Evolutionary conservation across 2,797 vertebrate genomes (phyloP), one percentile per base, ranked within the genome.

Genomic region (Ambastaia sidthimunki): DNA sequence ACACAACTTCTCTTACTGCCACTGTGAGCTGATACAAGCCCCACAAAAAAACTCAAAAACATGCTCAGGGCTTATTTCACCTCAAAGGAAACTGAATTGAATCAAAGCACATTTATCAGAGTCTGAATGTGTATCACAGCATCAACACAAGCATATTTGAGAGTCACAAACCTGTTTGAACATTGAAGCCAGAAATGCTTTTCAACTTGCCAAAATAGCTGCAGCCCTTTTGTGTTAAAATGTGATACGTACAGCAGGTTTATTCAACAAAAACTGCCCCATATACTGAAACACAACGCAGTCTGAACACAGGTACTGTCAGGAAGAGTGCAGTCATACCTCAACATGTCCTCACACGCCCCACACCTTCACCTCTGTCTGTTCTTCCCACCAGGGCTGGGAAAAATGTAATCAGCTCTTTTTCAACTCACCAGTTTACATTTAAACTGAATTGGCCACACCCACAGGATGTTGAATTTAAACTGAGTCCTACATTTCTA

Each of bases 271-370:
- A 54, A 41, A 7, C 18, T n/a, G 44, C 34, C 28, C 7, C 59
- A 48, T 28, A 54, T 2, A 37, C 19, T 59, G 15, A 44, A 55
- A 59, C 70, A 23, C 31, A 54, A 71, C 7, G 55, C 31, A 28
- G 12, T 44, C 2, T 10, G 6, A 21, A 52, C 47, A 18, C 31
- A 37, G 6, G 15, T 55, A 55, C 2, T 21, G 52, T 15, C 21
- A 70, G 23, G n/a, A 60, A 15, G 72, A 19, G 10, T 9, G 16
- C 11, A 69, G 76, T 70, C 76, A 78, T 78, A 62, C 76, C 76
- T 18, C 67, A 62, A 25, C 76, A 37, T 23, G 76, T 25, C 44
- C 55, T 7, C 37, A 25, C 67, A 50, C 15, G 76, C 28, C n/a
- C 4, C 41, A n/a, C 19, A 70, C 54, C 23, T 60, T n/a, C 66